Evolutionary conservation across 2,888 invertebrate genomes (phyloP), one percentile per base, ranked within the genome.

Genomic region (Melinaea marsaeus): DNA sequence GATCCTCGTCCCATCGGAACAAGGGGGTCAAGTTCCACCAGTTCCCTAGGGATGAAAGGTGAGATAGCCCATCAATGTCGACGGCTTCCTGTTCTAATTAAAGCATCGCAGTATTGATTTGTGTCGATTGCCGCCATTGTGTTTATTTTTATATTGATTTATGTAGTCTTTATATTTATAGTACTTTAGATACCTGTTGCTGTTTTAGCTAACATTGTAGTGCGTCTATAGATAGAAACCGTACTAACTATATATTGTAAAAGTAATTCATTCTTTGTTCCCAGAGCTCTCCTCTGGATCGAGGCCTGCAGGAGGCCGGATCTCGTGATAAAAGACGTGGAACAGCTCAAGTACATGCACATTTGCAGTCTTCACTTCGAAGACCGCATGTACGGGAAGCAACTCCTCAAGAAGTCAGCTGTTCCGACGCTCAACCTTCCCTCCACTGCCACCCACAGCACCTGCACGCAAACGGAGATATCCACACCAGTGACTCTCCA

Each of bases 371-470:
- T 69, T 32, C 69, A 69, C 47, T 69, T 69, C 55, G 69, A 67
- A 47, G 57, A 61, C n/a, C 58, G 65, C 2, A 69, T 69, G 69
- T 69, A 69, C 58, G 69, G 69, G 33, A 65, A 64, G n/a, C 63
- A 60, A 51, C 69, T 71, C 4, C 65, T 78, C 4, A 61, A 66
- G 55, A 68, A 62, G 56, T 60, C 63, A 13, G 75, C 73, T 3
- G 42, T 73, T 7, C 78, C 78, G 11, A 72, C 73, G 2, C 65
- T 71, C 22, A 64, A 59, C 46, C 60, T 77, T 6, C 72, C 73
- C 2, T 42, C 64, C 47, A 47, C 35, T 34, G 35, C 62, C 9
- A 60, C 54, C 6, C 55, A 22, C 46, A 54, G 51, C 55, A 54
- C 37, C 4, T 60, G 57, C 34, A 66, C 66, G 3, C 68, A 69